A percentile compares a stretch with the other conserved stretches of the same genome.
Conservation (phyloP, 2,888 invertebrate species). For the Brachypalpus laphriformis region DNA sequence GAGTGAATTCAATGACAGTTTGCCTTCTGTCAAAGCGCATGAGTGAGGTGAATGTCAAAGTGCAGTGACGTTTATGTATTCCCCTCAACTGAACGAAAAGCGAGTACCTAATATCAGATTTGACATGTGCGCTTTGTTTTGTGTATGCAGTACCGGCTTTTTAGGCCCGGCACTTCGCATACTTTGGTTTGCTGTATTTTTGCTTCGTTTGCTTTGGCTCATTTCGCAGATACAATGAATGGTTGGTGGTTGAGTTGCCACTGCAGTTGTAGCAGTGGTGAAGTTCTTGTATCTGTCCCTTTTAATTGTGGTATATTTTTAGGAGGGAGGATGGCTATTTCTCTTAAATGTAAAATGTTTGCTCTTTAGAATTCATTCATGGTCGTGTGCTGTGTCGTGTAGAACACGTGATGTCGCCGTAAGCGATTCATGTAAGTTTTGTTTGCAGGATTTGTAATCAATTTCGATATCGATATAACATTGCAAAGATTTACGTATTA, state of each 20-base stretch:
- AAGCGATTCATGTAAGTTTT: no score
- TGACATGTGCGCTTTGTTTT: constrained; percentile 6
- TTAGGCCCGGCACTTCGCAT: neutral
- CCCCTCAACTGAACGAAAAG: neutral
- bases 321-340: neutral
- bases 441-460: no score
- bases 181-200: constrained; percentile 8
- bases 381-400: no score
- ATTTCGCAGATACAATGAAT: neutral
- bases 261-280: neutral
- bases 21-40: constrained; percentile 6
- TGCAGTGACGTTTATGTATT: constrained; percentile 12
- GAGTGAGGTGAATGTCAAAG: constrained; percentile 25
- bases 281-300: neutral
- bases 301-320: constrained; percentile 23
- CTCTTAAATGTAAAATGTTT: neutral
- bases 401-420: no score
- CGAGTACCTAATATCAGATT: neutral
- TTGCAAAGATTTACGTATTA: no score
- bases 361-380: neutral
- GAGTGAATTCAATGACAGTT: constrained; percentile 16
- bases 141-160: constrained; percentile 7
- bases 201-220: neutral
- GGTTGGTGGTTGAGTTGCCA: neutral
- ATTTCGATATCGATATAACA: no score